Percentiles rank a stretch among this genome's conserved stretches.
Conservation (phyloP, 2,113 vertebrate genomes). For the Prunella fulvescens region DNA sequence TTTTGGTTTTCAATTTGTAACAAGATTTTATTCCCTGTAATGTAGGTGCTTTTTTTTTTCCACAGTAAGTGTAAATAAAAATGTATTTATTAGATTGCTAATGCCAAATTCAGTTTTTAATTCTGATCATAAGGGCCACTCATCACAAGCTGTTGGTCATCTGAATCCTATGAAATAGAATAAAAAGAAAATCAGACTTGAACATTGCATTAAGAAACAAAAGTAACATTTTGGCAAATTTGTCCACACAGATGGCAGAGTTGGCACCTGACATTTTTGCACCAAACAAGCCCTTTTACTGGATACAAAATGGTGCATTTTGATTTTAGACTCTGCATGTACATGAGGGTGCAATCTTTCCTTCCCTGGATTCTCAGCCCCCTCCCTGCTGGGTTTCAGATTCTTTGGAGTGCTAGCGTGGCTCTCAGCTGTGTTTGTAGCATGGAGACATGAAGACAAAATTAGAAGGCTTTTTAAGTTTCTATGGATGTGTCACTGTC, state of each 20-base stretch:
- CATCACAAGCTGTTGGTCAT: conserved; percentile 62
- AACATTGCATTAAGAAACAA: background rate
- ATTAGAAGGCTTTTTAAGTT: background rate
- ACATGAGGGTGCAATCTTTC: background rate
- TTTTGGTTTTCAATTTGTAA: background rate
- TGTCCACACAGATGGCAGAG: background rate
- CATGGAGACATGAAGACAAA: background rate
- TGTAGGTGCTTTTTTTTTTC: background rate
- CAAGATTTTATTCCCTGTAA: background rate
- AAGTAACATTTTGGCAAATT: background rate
- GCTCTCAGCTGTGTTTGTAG: background rate
- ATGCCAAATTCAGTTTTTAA: background rate
- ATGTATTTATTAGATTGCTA: background rate
- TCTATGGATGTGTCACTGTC: background rate
- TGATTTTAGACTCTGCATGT: background rate
- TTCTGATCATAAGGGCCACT: conserved; percentile 39
- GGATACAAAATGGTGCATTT: background rate
- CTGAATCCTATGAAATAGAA: conserved; percentile 57
- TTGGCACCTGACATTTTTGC: background rate
- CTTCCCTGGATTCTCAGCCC: background rate
- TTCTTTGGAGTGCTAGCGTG: background rate
- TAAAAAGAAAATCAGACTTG: background rate
- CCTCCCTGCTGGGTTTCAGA: background rate
- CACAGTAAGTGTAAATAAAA: background rate
- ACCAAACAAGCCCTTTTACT: background rate